Percentiles rank a stretch among this genome's conserved stretches.
Conservation (phyloP, 30 jellyfish, hydroid and myxozoan species). For the Pelagia noctiluca region DNA sequence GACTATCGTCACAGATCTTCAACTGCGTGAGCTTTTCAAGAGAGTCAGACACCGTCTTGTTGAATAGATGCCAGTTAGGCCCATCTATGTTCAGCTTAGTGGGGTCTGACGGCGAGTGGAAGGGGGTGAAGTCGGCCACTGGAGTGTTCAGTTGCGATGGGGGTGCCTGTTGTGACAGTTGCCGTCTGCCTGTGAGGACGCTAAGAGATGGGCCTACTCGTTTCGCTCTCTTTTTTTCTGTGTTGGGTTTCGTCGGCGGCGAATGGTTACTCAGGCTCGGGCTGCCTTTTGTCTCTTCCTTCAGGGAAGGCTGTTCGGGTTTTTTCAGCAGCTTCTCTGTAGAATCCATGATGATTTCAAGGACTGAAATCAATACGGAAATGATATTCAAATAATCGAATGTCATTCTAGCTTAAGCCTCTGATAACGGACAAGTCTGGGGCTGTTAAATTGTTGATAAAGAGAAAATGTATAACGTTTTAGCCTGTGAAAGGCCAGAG, state of each 20-base stretch:
- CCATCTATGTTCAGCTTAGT: conserved; percentile 68
- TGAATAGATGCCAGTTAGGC: conserved; percentile 70
- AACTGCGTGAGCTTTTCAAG: conserved; percentile 48
- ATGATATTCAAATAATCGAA: too few relatives aligned
- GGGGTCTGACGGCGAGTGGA: conserved; percentile 70
- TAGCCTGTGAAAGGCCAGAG: too few relatives aligned
- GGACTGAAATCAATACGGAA: too few relatives aligned
- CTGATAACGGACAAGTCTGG: too few relatives aligned
- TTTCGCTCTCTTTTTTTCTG: conserved; percentile 25
- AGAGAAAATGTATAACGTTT: too few relatives aligned
- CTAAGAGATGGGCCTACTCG: conserved; percentile 42
- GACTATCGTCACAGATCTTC: conserved; percentile 11
- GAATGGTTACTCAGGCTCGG: not conserved
- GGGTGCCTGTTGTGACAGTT: conserved; percentile 14
- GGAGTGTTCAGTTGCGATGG: conserved; percentile 61
- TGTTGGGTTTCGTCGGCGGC: not conserved
- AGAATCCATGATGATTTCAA: too few relatives aligned
- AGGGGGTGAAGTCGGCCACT: conserved; percentile 65
- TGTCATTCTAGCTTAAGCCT: too few relatives aligned
- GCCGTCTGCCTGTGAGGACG: conserved; percentile 42
- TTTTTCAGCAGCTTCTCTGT: not conserved
- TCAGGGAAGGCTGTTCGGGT: not conserved
- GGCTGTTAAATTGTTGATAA: too few relatives aligned
- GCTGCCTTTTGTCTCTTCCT: not conserved
- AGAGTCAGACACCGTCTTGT: conserved; percentile 55